phyloP scores from a whole-genome alignment of 2,888 invertebrate genomes.

The Drosophila anceps region DNA sequence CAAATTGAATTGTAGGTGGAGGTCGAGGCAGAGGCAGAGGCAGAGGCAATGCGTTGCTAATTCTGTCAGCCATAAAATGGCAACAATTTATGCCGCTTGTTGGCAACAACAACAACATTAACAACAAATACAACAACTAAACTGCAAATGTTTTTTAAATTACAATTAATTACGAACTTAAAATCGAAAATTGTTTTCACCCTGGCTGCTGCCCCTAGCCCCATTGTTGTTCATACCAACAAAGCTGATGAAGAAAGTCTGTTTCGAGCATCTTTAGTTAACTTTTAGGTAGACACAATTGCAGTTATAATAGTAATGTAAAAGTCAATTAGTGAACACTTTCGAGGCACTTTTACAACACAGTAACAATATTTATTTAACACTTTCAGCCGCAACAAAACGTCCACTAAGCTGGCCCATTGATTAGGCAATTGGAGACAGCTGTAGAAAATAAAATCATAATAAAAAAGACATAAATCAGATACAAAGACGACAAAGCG shows the following conservation, averaged over 20 bases:
- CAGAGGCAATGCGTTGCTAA: constrained; percentile 58
- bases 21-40: constrained; percentile 52
- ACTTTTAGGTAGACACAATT: constrained; percentile 48
- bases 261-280: constrained; percentile 12
- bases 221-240: constrained; percentile 25
- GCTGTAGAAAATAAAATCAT: not conserved
- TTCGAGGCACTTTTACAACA: constrained; percentile 35
- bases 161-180: constrained; percentile 65
- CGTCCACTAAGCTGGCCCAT: constrained; percentile 20
- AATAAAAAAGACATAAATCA: constrained; percentile 8
- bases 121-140: not conserved
- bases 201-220: constrained; percentile 26
- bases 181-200: constrained; percentile 64
- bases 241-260: constrained; percentile 59
- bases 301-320: constrained; percentile 28
- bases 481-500: constrained; percentile 13
- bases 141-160: constrained; percentile 58
- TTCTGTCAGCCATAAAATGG: constrained; percentile 59
- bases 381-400: constrained; percentile 58
- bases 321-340: constrained; percentile 64
- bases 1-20: constrained; percentile 74
- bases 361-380: constrained; percentile 48
- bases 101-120: constrained; percentile 9
- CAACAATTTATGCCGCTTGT: constrained; percentile 55
- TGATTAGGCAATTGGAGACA: constrained; percentile 36